These are phyloP conservation scores for Gallinago media DNA, from an alignment of 2,113 vertebrate species.

Conservation along the genomic window DNA sequence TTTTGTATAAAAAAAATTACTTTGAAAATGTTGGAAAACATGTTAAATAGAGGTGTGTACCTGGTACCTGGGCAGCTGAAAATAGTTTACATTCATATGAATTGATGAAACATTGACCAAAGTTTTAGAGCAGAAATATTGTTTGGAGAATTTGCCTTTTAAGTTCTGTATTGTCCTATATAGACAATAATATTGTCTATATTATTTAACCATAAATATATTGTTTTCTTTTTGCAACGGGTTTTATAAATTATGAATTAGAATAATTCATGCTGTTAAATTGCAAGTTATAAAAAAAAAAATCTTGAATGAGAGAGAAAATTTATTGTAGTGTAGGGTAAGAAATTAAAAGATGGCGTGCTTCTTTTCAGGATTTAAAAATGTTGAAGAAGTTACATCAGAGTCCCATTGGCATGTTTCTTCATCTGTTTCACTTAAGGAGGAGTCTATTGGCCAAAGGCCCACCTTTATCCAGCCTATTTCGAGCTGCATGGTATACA, in stretches of 20 bases:
- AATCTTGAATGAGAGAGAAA: slow-evolving; percentile 16
- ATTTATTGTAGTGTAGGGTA: slow-evolving; percentile 46
- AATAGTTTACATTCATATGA: neutral
- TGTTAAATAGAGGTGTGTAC: neutral
- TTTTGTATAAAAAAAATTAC: neutral
- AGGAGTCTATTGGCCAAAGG: slow-evolving; percentile 85
- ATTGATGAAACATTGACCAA: neutral
- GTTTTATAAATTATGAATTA: slow-evolving; percentile 25
- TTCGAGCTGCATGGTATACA: slow-evolving; percentile 84
- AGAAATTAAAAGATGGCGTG: slow-evolving; percentile 82
- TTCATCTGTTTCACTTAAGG: slow-evolving; percentile 87
- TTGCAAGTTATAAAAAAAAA: neutral
- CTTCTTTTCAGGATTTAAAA: slow-evolving; percentile 93
- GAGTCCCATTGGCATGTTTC: slow-evolving; percentile 79
- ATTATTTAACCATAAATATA: neutral
- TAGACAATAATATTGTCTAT: neutral
- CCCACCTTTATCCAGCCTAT: slow-evolving; percentile 91
- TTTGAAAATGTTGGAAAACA: neutral
- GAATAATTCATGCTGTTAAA: neutral
- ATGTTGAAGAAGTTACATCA: slow-evolving; percentile 79
- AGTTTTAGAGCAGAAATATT: slow-evolving; percentile 4
- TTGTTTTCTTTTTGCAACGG: slow-evolving; percentile 22
- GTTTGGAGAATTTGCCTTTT: neutral
- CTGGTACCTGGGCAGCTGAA: neutral
- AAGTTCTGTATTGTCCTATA: neutral